Conservation (phyloP, 2,888 invertebrate genomes). For the Lasius platythorax region DNA sequence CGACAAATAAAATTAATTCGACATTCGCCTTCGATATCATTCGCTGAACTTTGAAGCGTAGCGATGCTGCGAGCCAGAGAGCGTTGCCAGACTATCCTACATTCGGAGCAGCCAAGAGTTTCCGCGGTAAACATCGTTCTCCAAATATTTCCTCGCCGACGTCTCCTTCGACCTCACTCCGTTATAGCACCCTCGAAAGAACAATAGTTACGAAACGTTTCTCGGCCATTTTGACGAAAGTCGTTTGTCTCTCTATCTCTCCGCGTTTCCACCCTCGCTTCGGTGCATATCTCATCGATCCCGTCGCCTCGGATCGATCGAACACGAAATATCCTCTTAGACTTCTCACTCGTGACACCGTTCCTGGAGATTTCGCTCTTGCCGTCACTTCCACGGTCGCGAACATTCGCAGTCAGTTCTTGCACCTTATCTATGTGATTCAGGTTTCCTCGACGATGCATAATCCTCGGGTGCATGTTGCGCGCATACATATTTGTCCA, state of each 20-base stretch:
- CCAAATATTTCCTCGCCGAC: slow-evolving; percentile 57
- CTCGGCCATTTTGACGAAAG: slow-evolving; percentile 54
- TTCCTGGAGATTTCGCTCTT: slow-evolving; percentile 43
- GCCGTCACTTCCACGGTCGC: slow-evolving; percentile 38
- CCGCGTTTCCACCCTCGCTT: not conserved
- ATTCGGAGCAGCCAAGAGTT: slow-evolving; percentile 46
- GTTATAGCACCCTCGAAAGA: slow-evolving; percentile 53
- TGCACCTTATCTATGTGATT: slow-evolving; percentile 60
- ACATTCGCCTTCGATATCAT: slow-evolving; percentile 14
- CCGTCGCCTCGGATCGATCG: slow-evolving; percentile 50
- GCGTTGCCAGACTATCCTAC: not conserved
- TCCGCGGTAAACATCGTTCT: slow-evolving; percentile 60
- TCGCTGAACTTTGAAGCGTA: slow-evolving; percentile 19
- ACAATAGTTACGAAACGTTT: slow-evolving; percentile 57
- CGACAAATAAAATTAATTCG: slow-evolving; percentile 44
- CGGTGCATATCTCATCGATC: not conserved
- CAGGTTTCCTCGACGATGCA: slow-evolving; percentile 60
- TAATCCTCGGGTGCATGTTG: slow-evolving; percentile 51
- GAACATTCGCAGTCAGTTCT: slow-evolving; percentile 57
- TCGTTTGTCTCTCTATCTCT: slow-evolving; percentile 26
- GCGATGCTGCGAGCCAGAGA: slow-evolving; percentile 13
- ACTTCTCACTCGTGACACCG: slow-evolving; percentile 38
- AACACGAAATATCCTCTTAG: slow-evolving; percentile 55
- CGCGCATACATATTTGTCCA: slow-evolving; percentile 11
- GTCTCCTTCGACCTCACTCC: slow-evolving; percentile 37